Conservation (phyloP, 1,140 invertebrate species). For the Habropoda laboriosa region DNA sequence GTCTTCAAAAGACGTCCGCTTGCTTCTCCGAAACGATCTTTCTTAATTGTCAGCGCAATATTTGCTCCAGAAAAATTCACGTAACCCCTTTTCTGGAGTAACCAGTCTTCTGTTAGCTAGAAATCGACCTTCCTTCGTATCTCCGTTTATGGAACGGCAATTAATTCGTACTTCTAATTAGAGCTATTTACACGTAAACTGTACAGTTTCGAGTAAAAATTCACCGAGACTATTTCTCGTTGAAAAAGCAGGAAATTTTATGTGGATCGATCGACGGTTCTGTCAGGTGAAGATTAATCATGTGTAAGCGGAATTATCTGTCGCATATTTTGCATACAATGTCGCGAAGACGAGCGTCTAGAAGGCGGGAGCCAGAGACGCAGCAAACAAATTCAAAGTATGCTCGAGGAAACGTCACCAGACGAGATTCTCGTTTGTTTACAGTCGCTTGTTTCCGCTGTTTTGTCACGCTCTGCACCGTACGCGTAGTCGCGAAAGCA, state of each 20-base stretch:
- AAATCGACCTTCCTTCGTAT: no score
- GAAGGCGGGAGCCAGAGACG: background rate
- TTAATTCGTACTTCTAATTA: no score
- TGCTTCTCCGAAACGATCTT: conserved; percentile 9
- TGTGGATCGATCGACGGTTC: background rate
- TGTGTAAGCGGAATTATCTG: conserved; percentile 9
- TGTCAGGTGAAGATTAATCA: background rate
- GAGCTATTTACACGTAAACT: no score
- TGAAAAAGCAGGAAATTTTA: background rate
- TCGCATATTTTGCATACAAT: conserved; percentile 3
- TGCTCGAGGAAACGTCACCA: background rate
- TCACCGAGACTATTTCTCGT: no score
- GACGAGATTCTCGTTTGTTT: conserved; percentile 60
- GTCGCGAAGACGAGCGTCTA: conserved; percentile 17
- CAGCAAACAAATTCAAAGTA: conserved; percentile 52
- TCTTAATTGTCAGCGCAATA: conserved; percentile 16
- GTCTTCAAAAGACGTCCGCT: background rate
- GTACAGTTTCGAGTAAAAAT: no score
- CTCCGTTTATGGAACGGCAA: no score
- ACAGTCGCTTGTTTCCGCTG: conserved; percentile 46
- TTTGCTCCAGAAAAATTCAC: conserved; percentile 11
- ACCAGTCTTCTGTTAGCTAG: no score
- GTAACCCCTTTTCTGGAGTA: no score
- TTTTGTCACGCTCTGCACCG: conserved; percentile 26
- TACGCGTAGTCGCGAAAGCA: background rate